These are phyloP conservation scores for Gnathonemus echidnorhynchus DNA, from an alignment of 2,113 vertebrate genomes.

Conservation along the genomic window DNA sequence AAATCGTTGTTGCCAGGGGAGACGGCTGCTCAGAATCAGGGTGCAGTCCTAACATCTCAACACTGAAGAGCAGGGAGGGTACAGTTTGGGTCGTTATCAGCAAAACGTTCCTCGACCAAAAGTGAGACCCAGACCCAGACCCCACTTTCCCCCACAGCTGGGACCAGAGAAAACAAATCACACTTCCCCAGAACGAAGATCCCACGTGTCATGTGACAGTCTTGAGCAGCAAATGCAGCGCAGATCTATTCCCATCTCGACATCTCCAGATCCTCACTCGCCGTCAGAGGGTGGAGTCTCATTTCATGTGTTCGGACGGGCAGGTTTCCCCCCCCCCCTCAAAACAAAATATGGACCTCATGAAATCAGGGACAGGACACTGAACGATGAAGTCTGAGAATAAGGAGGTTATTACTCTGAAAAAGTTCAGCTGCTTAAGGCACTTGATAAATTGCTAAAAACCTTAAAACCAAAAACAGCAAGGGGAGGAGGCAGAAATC, in stretches of 20 bases:
- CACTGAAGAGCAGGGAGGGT: constrained; percentile 1
- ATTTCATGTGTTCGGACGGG: background rate
- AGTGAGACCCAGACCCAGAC: background rate
- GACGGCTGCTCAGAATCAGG: background rate
- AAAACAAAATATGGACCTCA: background rate
- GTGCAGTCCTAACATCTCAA: constrained; percentile 1
- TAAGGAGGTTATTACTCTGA: constrained; percentile 74
- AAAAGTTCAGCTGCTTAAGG: constrained; percentile 96
- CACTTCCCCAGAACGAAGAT: background rate
- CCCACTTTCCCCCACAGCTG: background rate
- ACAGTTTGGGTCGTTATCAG: background rate
- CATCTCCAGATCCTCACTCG: background rate
- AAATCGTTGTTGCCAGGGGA: background rate
- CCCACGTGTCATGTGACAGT: background rate
- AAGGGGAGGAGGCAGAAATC: background rate
- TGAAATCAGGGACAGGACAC: background rate
- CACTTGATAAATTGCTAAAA: constrained; percentile 97
- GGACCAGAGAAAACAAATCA: background rate
- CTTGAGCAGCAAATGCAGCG: background rate
- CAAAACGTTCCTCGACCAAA: background rate
- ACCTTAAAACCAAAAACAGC: constrained; percentile 38
- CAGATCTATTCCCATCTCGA: background rate
- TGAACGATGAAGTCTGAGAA: background rate
- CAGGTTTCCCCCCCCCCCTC: background rate
- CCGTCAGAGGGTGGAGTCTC: background rate